phyloP scores from a whole-genome alignment of 2,888 invertebrate genomes.

The Cerastoderma edule region DNA sequence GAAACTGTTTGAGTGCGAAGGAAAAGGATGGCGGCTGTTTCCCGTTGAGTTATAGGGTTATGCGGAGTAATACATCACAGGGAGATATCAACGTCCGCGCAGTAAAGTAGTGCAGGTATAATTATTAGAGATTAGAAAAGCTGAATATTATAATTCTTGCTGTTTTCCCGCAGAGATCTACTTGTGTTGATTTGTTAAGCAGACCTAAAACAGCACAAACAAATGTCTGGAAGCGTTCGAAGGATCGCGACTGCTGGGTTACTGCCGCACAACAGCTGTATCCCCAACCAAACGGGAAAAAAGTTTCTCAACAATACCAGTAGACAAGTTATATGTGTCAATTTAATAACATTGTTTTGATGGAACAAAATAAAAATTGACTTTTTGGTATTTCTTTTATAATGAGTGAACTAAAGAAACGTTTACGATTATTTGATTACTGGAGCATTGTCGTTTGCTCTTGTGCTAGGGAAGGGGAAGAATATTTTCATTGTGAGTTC shows the following conservation, averaged over 20 bases:
- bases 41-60: constrained; percentile 3
- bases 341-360: too few relatives aligned
- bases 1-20: too few relatives aligned
- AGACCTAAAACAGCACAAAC: constrained; percentile 2
- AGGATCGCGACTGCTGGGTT: background rate
- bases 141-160: constrained; percentile 6
- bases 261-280: background rate
- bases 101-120: constrained; percentile 10
- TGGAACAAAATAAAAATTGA: too few relatives aligned
- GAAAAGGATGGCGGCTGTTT: background rate
- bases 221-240: background rate
- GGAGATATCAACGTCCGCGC: background rate
- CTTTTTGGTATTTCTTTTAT: too few relatives aligned
- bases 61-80: constrained; percentile 1
- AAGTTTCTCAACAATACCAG: too few relatives aligned
- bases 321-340: too few relatives aligned
- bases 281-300: background rate
- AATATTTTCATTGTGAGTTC: too few relatives aligned
- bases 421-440: too few relatives aligned
- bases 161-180: constrained; percentile 3
- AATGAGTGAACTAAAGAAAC: too few relatives aligned
- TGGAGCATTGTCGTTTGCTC: too few relatives aligned
- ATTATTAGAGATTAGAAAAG: constrained; percentile 6
- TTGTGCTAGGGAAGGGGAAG: too few relatives aligned
- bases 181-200: background rate